These are phyloP conservation scores for Drosophila melanica DNA, from an alignment of 1,140 invertebrate genomes.

Conservation along the genomic window DNA sequence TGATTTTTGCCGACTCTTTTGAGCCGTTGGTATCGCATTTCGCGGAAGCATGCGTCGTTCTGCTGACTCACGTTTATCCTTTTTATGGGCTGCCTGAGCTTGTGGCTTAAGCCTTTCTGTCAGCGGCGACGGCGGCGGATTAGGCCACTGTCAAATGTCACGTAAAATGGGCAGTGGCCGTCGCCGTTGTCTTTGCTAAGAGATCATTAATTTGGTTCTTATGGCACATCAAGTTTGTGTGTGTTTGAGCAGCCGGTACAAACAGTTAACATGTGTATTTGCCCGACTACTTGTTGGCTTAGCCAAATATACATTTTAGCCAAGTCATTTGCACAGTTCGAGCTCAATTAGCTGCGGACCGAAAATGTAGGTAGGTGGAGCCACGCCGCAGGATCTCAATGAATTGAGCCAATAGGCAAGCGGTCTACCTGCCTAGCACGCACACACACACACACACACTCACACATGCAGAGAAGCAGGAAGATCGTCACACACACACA, in stretches of 20 bases:
- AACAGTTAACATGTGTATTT: constrained; percentile 59
- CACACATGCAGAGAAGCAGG: constrained; percentile 3
- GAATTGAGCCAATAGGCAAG: constrained; percentile 56
- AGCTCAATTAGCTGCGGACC: constrained; percentile 49
- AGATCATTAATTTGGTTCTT: constrained; percentile 76
- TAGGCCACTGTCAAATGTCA: constrained; percentile 76
- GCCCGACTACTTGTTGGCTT: constrained; percentile 39
- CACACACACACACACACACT: constrained; percentile 5
- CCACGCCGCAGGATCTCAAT: constrained; percentile 46
- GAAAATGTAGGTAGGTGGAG: constrained; percentile 68
- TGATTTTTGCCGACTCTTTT: constrained; percentile 21
- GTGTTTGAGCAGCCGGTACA: constrained; percentile 37
- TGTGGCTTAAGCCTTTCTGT: constrained; percentile 62
- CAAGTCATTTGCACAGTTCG: constrained; percentile 44
- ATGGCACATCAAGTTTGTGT: constrained; percentile 56
- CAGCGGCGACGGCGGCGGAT: constrained; percentile 36
- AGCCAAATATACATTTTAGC: constrained; percentile 37
- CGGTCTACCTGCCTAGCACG: constrained; percentile 64
- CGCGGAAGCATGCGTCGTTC: constrained; percentile 66
- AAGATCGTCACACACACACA: constrained; percentile 26
- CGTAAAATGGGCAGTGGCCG: constrained; percentile 73
- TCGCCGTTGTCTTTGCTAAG: constrained; percentile 34
- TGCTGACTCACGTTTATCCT: constrained; percentile 78
- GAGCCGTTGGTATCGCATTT: constrained; percentile 66
- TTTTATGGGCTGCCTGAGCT: constrained; percentile 64